Percentiles rank a stretch among this genome's conserved stretches.
phyloP scores from a whole-genome alignment of 1,140 invertebrate species.

The Charaxes varanes region DNA sequence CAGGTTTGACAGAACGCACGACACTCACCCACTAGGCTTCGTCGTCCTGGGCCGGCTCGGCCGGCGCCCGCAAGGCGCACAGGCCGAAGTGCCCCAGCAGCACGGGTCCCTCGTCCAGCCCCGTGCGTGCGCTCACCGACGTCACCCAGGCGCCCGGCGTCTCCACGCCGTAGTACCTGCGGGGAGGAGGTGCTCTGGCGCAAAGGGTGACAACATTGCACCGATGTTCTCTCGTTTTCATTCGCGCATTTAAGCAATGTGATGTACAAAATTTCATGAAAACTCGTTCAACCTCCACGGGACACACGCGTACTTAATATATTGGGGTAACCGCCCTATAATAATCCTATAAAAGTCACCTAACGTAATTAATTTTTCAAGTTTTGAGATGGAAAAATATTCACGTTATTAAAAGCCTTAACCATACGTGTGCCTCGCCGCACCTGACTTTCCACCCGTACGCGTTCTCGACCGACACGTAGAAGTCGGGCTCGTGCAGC shows the following conservation, averaged over 20 bases:
- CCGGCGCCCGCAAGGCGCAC: no score
- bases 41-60: no score
- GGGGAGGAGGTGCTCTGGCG: no score
- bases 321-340: no score
- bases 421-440: conserved; percentile 1
- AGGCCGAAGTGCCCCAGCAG: conserved; percentile 56
- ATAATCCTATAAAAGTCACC: background rate
- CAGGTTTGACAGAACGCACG: no score
- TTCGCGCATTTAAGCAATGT: no score
- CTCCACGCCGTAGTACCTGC: conserved; percentile 50
- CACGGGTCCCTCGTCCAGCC: conserved; percentile 31
- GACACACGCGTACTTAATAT: no score
- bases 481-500: conserved; percentile 49
- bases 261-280: no score
- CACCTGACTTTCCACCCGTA: conserved; percentile 60
- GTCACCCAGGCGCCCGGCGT: conserved; percentile 27
- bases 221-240: no score
- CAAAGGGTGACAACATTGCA: no score
- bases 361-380: background rate
- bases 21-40: no score
- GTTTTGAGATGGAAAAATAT: background rate
- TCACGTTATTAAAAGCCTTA: background rate
- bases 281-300: no score
- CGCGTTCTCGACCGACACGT: conserved; percentile 49
- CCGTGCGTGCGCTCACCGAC: conserved; percentile 37